These are phyloP conservation scores for Pristionchus exspectatus DNA, from an alignment of 2,888 invertebrate genomes.

Conservation along the genomic window DNA sequence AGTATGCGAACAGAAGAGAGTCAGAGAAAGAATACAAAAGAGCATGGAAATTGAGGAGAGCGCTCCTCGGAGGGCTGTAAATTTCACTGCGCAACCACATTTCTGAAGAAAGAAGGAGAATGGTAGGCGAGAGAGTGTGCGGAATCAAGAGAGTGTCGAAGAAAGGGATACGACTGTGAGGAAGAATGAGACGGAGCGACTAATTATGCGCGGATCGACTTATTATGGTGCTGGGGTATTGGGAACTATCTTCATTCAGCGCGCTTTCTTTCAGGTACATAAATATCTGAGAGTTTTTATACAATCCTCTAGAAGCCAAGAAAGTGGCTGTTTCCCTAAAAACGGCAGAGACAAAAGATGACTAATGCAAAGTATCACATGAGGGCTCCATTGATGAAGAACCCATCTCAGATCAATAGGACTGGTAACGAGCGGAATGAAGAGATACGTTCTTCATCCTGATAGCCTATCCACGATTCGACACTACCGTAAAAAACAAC, in stretches of 20 bases:
- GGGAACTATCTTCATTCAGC: no score
- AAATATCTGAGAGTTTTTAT: not conserved
- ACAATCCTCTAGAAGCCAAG: no score
- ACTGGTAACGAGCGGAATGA: no score
- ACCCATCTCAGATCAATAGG: no score
- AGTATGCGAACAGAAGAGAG: not conserved
- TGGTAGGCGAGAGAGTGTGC: slow-evolving; percentile 13
- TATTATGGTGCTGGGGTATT: no score
- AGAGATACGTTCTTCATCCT: no score
- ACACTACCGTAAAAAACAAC: no score
- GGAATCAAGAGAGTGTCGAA: not conserved
- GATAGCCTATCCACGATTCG: no score
- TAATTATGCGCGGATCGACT: not conserved
- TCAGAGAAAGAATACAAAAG: not conserved
- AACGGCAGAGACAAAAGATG: no score
- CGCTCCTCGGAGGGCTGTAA: slow-evolving; percentile 16
- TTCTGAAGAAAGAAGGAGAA: not conserved
- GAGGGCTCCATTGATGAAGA: no score
- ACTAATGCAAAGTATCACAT: no score
- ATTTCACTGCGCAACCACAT: slow-evolving; percentile 12
- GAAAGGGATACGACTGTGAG: slow-evolving; percentile 1
- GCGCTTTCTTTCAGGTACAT: not conserved
- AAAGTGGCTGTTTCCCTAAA: no score
- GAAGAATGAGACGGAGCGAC: not conserved
- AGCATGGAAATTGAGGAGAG: not conserved